Evolutionary conservation across 2,797 vertebrate species (phyloP).

Genomic region (Setipinna tenuifilis): DNA sequence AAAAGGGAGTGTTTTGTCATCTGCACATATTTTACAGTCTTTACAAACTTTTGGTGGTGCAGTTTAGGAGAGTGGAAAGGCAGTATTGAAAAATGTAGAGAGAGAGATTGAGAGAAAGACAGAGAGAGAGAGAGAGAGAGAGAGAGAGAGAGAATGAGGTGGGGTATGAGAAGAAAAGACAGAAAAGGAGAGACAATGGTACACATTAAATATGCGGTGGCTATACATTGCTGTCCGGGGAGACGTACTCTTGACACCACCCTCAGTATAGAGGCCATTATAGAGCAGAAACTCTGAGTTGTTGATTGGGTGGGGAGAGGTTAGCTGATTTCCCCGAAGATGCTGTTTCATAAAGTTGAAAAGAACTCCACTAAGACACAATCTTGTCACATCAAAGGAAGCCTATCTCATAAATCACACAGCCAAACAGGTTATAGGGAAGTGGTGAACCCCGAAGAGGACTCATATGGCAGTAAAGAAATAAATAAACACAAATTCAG

Average conservation of each 20-base stretch:
- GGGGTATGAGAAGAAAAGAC: background rate
- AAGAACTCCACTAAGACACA: slow-evolving; percentile 47
- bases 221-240: slow-evolving; percentile 62
- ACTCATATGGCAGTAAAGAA: background rate
- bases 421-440: slow-evolving; percentile 39
- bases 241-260: slow-evolving; percentile 62
- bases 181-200: background rate
- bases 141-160: background rate
- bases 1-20: background rate
- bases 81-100: no score
- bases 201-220: slow-evolving; percentile 27
- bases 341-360: slow-evolving; percentile 52
- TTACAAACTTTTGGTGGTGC: background rate
- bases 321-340: slow-evolving; percentile 51
- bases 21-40: background rate
- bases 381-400: slow-evolving; percentile 45
- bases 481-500: background rate
- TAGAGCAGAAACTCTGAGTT: slow-evolving; percentile 56
- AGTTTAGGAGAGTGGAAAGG: no score
- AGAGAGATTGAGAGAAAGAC: background rate
- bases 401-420: background rate
- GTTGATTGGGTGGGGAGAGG: slow-evolving; percentile 58
- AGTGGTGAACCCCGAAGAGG: slow-evolving; percentile 9
- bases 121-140: background rate
- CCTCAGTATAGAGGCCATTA: slow-evolving; percentile 64